Percentiles rank a stretch among this genome's conserved stretches.
These are phyloP conservation scores for Zaprionus bogoriensis DNA, from an alignment of 2,888 invertebrate species.

Conservation along the genomic window DNA sequence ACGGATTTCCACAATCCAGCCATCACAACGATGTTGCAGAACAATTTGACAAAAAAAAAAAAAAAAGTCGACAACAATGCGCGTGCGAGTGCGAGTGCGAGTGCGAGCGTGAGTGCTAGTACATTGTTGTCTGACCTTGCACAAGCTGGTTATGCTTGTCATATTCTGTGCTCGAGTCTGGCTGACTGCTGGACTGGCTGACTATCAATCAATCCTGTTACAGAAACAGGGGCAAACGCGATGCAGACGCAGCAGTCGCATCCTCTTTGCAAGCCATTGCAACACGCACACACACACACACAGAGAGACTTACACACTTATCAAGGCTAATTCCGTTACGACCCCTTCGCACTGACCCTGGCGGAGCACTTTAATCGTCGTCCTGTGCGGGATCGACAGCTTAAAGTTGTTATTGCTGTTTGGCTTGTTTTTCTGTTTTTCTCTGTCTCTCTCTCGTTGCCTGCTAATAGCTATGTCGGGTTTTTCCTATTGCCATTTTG, in stretches of 20 bases:
- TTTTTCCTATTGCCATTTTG: slow-evolving; percentile 20
- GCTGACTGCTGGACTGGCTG: too few relatives aligned
- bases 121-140: slow-evolving; percentile 6
- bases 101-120: too few relatives aligned
- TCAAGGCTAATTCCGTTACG: slow-evolving; percentile 39
- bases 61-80: not conserved
- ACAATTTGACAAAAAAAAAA: not conserved
- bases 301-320: slow-evolving; percentile 4
- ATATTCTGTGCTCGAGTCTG: slow-evolving; percentile 35
- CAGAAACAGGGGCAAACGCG: not conserved
- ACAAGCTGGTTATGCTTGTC: slow-evolving; percentile 12
- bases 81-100: too few relatives aligned
- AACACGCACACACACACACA: not conserved
- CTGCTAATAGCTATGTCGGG: slow-evolving; percentile 39
- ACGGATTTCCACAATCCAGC: not conserved
- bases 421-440: not conserved
- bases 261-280: slow-evolving; percentile 4
- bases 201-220: slow-evolving; percentile 40
- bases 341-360: slow-evolving; percentile 16
- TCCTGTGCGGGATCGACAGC: slow-evolving; percentile 31
- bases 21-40: not conserved
- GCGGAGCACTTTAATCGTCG: slow-evolving; percentile 24
- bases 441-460: not conserved
- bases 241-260: not conserved
- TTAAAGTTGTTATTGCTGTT: slow-evolving; percentile 42